Evolutionary conservation across 64 coral and sea anemone species (phyloP).

Genomic region (Pocillopora verrucosa): DNA sequence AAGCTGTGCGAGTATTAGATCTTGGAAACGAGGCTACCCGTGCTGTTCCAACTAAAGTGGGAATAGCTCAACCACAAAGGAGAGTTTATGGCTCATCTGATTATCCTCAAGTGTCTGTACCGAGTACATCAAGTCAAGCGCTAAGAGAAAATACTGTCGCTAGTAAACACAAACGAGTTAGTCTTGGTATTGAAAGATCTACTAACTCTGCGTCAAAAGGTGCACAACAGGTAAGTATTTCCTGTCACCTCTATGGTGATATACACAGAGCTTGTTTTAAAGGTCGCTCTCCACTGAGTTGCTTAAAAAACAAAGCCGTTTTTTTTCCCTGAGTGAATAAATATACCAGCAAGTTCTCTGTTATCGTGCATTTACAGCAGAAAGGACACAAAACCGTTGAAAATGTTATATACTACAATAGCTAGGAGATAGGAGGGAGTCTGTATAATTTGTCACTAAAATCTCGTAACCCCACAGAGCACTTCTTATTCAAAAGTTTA

Average conservation of each 20-base stretch:
- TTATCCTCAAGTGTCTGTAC: not conserved
- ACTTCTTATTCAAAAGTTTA: too few relatives aligned
- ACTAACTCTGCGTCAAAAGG: not conserved
- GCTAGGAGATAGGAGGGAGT: too few relatives aligned
- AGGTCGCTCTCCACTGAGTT: not conserved
- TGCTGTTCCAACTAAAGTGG: slow-evolving; percentile 27
- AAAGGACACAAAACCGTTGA: too few relatives aligned
- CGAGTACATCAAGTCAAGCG: not conserved
- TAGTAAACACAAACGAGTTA: slow-evolving; percentile 30
- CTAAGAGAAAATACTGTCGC: slow-evolving; percentile 17
- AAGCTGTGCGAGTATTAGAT: slow-evolving; percentile 18
- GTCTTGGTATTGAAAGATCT: slow-evolving; percentile 28
- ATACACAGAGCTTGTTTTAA: not conserved
- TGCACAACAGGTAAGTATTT: slow-evolving; percentile 1
- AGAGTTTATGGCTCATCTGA: not conserved
- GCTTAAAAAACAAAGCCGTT: too few relatives aligned
- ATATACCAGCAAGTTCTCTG: too few relatives aligned
- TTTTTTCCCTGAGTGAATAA: too few relatives aligned
- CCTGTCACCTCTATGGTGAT: not conserved
- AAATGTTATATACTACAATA: too few relatives aligned
- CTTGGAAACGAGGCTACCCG: slow-evolving; percentile 5
- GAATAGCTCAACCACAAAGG: slow-evolving; percentile 58
- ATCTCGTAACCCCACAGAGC: too few relatives aligned
- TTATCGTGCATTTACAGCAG: too few relatives aligned
- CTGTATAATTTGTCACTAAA: too few relatives aligned